Evolutionary conservation across 1,140 invertebrate genomes (phyloP).

Genomic region (Tetraneura akinire): DNA sequence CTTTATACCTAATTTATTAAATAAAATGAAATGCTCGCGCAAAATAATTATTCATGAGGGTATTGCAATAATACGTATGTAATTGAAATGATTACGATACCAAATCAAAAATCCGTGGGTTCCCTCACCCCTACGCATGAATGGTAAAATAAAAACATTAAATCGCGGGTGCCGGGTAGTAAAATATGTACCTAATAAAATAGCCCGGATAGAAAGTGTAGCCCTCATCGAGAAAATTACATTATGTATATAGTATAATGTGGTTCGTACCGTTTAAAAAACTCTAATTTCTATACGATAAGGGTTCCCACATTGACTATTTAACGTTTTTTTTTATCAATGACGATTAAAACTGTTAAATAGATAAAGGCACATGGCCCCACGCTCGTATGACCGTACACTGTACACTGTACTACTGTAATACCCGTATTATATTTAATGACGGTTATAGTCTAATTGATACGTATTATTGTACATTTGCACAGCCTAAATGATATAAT

Average conservation of each 20-base stretch:
- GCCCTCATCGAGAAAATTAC: conserved; percentile 17
- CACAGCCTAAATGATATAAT: neutral
- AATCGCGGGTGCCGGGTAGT: neutral
- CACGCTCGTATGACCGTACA: neutral
- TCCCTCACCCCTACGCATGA: neutral
- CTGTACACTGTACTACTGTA: too few relatives aligned
- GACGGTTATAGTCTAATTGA: neutral
- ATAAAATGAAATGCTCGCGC: too few relatives aligned
- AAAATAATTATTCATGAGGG: too few relatives aligned
- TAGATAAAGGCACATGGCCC: conserved; percentile 12
- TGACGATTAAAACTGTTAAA: conserved; percentile 30
- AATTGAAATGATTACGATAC: too few relatives aligned
- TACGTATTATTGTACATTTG: neutral
- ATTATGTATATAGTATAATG: neutral
- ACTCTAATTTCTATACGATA: conserved; percentile 20
- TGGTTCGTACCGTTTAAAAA: neutral
- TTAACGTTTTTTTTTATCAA: conserved; percentile 25
- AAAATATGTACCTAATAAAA: too few relatives aligned
- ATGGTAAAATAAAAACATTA: neutral
- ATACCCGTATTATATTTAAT: conserved; percentile 18
- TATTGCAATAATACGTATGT: too few relatives aligned
- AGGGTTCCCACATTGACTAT: conserved; percentile 40
- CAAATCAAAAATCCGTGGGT: neutral
- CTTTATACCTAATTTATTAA: too few relatives aligned
- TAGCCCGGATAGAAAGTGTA: conserved; percentile 46